These are phyloP conservation scores for Orycteropus afer DNA, from an alignment of 2,113 vertebrate species.

Conservation along the genomic window DNA sequence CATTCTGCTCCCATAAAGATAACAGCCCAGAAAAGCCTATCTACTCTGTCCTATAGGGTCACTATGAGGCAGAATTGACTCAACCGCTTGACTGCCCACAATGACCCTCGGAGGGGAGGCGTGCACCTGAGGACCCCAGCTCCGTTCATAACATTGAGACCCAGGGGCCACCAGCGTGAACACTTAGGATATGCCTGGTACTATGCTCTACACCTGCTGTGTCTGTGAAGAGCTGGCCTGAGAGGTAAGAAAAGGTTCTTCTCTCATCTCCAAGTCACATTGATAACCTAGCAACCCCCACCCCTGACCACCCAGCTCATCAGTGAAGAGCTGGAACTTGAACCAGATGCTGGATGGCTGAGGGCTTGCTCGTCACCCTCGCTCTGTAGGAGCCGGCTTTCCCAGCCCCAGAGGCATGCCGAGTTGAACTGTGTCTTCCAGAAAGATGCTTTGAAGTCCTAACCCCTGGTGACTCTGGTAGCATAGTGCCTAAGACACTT, in stretches of 20 bases:
- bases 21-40: no score
- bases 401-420: background rate
- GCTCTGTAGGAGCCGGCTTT: background rate
- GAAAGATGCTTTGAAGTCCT: background rate
- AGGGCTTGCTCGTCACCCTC: background rate
- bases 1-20: background rate
- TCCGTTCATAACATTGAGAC: background rate
- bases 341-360: background rate
- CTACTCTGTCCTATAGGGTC: background rate
- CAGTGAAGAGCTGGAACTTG: background rate
- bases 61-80: background rate
- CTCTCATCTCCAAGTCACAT: background rate
- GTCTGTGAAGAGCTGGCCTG: background rate
- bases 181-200: background rate
- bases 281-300: rapidly evolving
- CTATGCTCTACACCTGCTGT: rapidly evolving
- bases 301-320: background rate
- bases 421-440: background rate
- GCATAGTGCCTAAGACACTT: no score
- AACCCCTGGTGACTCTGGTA: background rate
- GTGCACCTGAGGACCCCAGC: background rate
- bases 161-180: rapidly evolving
- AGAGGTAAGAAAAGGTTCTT: background rate
- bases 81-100: no score
- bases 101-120: background rate